Percentiles rank a stretch among this genome's conserved stretches.
Evolutionary conservation across 2,797 vertebrate genomes (phyloP).

Genomic region (Typhlichthys eigenmanni): DNA sequence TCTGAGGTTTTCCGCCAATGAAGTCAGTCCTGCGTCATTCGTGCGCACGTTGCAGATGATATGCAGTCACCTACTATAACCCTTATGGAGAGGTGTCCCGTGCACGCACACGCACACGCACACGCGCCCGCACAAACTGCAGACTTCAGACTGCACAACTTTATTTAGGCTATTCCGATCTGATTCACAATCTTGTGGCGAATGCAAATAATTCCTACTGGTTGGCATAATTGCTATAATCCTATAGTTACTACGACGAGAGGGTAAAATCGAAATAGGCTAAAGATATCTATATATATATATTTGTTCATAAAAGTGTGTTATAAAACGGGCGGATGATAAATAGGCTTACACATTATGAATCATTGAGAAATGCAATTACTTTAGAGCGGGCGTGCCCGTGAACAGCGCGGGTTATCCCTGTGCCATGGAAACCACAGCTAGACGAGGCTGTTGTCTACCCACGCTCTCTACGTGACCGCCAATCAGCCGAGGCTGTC

Average conservation of each 20-base stretch:
- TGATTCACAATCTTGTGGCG: too few species aligned
- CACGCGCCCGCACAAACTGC: slow-evolving; percentile 47
- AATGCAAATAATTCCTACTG: too few species aligned
- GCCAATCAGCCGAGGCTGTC: slow-evolving; percentile 61
- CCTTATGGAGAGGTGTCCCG: slow-evolving; percentile 66
- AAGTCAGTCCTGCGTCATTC: slow-evolving; percentile 81
- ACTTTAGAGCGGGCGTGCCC: too few species aligned
- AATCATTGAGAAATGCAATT: too few species aligned
- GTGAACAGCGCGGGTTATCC: slow-evolving; percentile 42
- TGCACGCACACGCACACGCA: slow-evolving; percentile 22
- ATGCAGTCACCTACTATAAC: slow-evolving; percentile 78
- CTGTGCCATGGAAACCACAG: slow-evolving; percentile 69
- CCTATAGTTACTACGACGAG: too few species aligned
- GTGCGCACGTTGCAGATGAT: slow-evolving; percentile 83
- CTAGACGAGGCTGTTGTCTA: slow-evolving; percentile 31
- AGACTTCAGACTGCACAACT: slow-evolving; percentile 5
- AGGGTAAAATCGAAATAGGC: too few species aligned
- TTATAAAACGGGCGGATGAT: too few species aligned
- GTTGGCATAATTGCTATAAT: too few species aligned
- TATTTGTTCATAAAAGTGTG: too few species aligned
- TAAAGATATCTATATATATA: too few species aligned
- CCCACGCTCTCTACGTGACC: slow-evolving; percentile 27
- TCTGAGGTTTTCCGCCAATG: slow-evolving; percentile 74
- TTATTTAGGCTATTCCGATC: too few species aligned
- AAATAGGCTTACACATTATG: too few species aligned